A percentile compares a stretch with the other conserved stretches of the same genome.
These are phyloP conservation scores for Grammatotria lemairii DNA, from an alignment of 2,113 vertebrate genomes.

Conservation along the genomic window DNA sequence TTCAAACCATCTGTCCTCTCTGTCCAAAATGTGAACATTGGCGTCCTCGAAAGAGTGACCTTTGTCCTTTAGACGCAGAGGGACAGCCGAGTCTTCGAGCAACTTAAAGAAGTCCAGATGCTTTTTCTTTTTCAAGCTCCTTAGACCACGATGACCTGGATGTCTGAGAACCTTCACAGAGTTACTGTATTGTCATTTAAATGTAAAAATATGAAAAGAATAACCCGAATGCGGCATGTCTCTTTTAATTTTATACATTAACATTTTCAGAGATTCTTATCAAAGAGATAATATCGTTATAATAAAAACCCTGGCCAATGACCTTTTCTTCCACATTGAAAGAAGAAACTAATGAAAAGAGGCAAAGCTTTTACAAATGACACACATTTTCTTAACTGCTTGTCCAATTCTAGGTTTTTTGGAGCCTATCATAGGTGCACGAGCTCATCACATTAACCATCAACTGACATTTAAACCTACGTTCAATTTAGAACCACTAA, in stretches of 20 bases:
- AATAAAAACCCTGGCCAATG: neutral
- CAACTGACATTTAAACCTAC: neutral
- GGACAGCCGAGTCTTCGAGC: neutral
- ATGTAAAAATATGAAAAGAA: neutral
- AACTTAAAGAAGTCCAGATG: neutral
- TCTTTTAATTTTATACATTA: neutral
- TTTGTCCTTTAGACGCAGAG: neutral
- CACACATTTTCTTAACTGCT: neutral
- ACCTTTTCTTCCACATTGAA: neutral
- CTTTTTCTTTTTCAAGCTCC: neutral
- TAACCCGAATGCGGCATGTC: neutral
- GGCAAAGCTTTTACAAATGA: neutral
- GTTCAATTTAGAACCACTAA: neutral
- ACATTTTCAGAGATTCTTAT: neutral
- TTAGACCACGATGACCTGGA: neutral
- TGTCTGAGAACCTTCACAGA: neutral
- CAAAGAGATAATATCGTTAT: neutral
- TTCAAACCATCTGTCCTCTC: neutral
- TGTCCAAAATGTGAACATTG: neutral
- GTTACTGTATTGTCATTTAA: neutral
- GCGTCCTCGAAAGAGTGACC: rapidly evolving
- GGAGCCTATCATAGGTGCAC: neutral
- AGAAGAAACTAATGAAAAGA: neutral
- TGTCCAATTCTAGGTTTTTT: neutral
- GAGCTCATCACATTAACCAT: neutral